A percentile compares a stretch with the other conserved stretches of the same genome.
These are phyloP conservation scores for Numida meleagris DNA, from an alignment of 2,113 vertebrate species.

Conservation along the genomic window DNA sequence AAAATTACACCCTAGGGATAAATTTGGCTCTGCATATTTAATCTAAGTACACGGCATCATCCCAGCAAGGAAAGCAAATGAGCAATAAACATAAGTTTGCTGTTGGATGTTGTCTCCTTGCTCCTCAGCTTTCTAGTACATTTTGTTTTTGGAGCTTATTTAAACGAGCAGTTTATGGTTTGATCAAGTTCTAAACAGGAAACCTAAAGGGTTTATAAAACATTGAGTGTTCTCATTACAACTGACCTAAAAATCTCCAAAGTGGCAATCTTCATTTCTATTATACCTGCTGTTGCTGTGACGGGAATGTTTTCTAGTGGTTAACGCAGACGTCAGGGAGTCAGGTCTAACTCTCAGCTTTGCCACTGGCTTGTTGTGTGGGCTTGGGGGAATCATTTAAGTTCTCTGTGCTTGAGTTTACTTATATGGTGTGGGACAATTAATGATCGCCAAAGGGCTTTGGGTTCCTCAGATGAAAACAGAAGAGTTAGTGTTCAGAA, in stretches of 20 bases:
- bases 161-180: slow-evolving; percentile 70
- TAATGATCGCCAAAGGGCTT: slow-evolving; percentile 66
- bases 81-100: slow-evolving; percentile 66
- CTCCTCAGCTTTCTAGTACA: slow-evolving; percentile 50
- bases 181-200: slow-evolving; percentile 69
- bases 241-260: neutral
- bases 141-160: slow-evolving; percentile 71
- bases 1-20: slow-evolving; percentile 65
- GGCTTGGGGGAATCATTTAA: slow-evolving; percentile 60
- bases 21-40: slow-evolving; percentile 67
- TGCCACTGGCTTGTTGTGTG: slow-evolving; percentile 61
- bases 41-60: slow-evolving; percentile 60
- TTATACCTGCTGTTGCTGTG: slow-evolving; percentile 39
- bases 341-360: slow-evolving; percentile 20
- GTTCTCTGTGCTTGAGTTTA: slow-evolving; percentile 52
- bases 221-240: slow-evolving; percentile 58
- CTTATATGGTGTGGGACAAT: slow-evolving; percentile 65
- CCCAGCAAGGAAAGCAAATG: slow-evolving; percentile 58
- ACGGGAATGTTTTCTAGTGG: slow-evolving; percentile 40
- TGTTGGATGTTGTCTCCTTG: slow-evolving; percentile 59
- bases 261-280: slow-evolving; percentile 41
- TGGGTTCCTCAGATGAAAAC: slow-evolving; percentile 56
- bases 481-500: slow-evolving; percentile 58
- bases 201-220: slow-evolving; percentile 62
- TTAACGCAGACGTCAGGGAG: slow-evolving; percentile 42